Conservation (phyloP, 2,113 vertebrate genomes). For the Anthoscopus minutus region DNA sequence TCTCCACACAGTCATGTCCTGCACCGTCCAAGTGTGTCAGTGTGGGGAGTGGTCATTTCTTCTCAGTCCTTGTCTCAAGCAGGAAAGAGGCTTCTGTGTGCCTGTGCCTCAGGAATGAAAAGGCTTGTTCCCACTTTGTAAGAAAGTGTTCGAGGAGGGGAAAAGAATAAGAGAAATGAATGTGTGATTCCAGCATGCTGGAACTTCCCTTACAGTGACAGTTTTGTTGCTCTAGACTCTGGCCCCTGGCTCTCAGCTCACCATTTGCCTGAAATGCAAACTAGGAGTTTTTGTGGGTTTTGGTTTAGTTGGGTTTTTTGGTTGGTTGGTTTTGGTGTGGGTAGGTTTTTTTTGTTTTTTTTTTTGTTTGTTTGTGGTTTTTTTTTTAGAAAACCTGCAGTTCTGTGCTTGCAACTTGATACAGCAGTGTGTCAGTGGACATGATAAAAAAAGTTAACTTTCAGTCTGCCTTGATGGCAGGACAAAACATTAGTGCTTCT, state of each 20-base stretch:
- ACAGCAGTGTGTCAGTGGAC: background rate
- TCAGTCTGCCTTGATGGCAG: background rate
- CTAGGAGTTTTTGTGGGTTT: background rate
- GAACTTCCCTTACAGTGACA: background rate
- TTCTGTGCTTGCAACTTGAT: background rate
- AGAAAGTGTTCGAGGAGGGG: background rate
- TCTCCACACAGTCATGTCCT: fast-evolving
- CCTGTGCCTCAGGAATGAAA: background rate
- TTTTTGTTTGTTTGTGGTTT: no score
- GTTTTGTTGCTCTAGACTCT: background rate
- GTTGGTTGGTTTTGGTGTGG: background rate
- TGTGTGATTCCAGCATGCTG: background rate
- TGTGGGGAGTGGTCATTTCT: background rate
- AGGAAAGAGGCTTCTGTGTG: background rate
- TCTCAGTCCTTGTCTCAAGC: background rate
- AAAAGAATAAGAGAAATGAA: background rate
- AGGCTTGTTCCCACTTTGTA: background rate
- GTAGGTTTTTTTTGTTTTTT: no score
- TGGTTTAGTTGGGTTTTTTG: background rate
- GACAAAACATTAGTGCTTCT: background rate
- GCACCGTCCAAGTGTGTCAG: background rate
- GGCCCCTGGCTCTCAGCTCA: background rate
- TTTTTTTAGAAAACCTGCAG: background rate
- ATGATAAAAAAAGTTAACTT: background rate
- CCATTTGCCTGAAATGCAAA: background rate